These are phyloP conservation scores for Vimba vimba DNA, from an alignment of 2,113 vertebrate genomes.

Conservation along the genomic window DNA sequence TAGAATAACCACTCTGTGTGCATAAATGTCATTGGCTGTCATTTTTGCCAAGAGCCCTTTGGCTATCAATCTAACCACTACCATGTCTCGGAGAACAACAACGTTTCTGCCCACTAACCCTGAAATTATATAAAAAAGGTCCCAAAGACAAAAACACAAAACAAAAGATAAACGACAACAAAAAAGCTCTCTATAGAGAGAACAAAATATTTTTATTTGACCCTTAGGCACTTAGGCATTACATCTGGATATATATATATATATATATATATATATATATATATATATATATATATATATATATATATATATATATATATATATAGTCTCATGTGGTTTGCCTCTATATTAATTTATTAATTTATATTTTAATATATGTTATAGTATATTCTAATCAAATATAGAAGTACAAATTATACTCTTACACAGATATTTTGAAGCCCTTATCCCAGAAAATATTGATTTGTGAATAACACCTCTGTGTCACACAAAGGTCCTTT, in stretches of 20 bases:
- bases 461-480: not conserved
- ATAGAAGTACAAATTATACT: not conserved
- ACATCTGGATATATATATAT: no score
- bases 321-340: no score
- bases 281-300: no score
- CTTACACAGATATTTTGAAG: not conserved
- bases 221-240: not conserved
- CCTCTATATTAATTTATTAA: not conserved
- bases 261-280: no score
- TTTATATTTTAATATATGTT: not conserved
- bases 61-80: conserved; percentile 17
- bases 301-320: no score
- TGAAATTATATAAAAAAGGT: conserved; percentile 28
- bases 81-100: conserved; percentile 7
- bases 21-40: conserved; percentile 18
- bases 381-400: not conserved
- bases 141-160: not conserved
- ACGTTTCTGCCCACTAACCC: conserved; percentile 27
- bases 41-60: conserved; percentile 8
- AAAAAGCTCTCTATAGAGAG: not conserved
- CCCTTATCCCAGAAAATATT: not conserved
- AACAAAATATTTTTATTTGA: not conserved
- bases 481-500: not conserved
- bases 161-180: not conserved
- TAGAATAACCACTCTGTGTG: not conserved